Conservation (phyloP, 2,113 vertebrate genomes). For the Mola mola region DNA sequence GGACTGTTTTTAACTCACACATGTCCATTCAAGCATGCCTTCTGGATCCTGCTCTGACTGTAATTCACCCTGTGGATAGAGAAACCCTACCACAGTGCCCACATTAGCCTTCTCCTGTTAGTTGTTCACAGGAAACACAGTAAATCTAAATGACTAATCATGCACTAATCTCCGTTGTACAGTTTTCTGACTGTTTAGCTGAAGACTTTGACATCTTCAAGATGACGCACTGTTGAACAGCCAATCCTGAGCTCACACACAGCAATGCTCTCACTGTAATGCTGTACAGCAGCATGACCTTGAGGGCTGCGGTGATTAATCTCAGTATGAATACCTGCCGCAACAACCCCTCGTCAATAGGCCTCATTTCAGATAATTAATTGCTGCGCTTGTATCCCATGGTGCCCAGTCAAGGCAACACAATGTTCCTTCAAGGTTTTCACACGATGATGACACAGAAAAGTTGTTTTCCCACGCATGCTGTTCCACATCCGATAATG, state of each 20-base stretch:
- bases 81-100: conserved; percentile 12
- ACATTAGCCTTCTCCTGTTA: conserved; percentile 3
- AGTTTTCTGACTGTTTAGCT: too few relatives aligned
- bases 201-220: too few relatives aligned
- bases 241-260: neutral
- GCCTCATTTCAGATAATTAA: conserved; percentile 43
- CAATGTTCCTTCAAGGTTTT: conserved; percentile 29
- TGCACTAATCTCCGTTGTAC: too few relatives aligned
- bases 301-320: conserved; percentile 26
- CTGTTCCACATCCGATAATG: neutral
- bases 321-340: conserved; percentile 19
- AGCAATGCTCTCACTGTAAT: neutral
- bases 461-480: neutral
- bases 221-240: neutral
- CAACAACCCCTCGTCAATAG: conserved; percentile 19
- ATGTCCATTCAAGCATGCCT: too few relatives aligned
- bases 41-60: neutral
- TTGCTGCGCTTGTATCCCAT: neutral
- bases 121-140: conserved; percentile 6
- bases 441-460: neutral
- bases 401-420: neutral
- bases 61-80: conserved; percentile 40
- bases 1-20: too few relatives aligned
- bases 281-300: conserved; percentile 34
- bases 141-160: conserved; percentile 27